Evolutionary conservation across 1,140 invertebrate genomes (phyloP).

Genomic region (Heliconius congener): DNA sequence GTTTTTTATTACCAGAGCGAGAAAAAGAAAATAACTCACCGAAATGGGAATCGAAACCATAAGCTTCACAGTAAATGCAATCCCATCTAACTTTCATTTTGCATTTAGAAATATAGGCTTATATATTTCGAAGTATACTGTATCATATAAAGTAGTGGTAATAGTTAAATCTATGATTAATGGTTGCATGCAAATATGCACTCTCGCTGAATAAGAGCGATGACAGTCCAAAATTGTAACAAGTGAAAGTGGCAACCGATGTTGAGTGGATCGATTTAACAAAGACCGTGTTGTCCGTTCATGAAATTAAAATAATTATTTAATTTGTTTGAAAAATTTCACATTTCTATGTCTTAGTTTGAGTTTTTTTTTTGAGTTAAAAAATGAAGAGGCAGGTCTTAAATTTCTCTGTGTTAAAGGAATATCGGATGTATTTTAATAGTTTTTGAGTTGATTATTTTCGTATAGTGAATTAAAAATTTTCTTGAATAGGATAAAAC

Average conservation of each 20-base stretch:
- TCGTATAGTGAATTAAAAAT: too few relatives aligned
- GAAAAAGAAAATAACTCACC: too few relatives aligned
- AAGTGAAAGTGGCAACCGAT: constrained; percentile 14
- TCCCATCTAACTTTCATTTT: not conserved
- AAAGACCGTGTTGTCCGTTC: not conserved
- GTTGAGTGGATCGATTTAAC: not conserved
- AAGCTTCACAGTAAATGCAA: too few relatives aligned
- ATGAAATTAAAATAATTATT: not conserved
- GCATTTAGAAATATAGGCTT: not conserved
- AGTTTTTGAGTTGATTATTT: too few relatives aligned
- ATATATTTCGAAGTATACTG: not conserved
- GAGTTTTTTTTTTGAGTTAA: too few relatives aligned
- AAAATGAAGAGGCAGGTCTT: too few relatives aligned
- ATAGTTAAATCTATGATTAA: not conserved
- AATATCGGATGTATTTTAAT: too few relatives aligned
- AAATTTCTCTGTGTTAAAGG: too few relatives aligned
- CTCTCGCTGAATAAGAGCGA: constrained; percentile 4
- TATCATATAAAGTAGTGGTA: not conserved
- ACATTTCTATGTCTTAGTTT: not conserved
- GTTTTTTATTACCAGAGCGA: too few relatives aligned
- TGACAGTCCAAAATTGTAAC: constrained; percentile 6
- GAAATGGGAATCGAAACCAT: too few relatives aligned
- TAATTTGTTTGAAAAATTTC: not conserved
- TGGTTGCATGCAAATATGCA: constrained; percentile 13
- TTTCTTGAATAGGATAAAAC: too few relatives aligned